A percentile compares a stretch with the other conserved stretches of the same genome.
These are phyloP conservation scores for Ophraella communa DNA, from an alignment of 2,888 invertebrate genomes.

Conservation along the genomic window DNA sequence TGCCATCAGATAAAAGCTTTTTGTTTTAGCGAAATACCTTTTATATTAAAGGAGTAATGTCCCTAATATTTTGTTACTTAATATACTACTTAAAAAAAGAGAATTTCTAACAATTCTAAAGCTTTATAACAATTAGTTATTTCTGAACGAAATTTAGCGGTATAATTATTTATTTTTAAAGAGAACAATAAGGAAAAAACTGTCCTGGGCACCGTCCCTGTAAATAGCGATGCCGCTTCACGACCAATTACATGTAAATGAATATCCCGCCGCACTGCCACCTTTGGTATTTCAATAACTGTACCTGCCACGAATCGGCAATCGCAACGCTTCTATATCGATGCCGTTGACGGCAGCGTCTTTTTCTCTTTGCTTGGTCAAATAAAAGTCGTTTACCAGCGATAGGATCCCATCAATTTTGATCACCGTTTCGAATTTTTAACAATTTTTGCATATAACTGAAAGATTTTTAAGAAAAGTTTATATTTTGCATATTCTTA, in stretches of 20 bases:
- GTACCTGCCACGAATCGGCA: constrained; percentile 51
- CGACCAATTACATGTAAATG: constrained; percentile 56
- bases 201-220: background rate
- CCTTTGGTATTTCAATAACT: constrained; percentile 54
- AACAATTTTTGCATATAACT: background rate
- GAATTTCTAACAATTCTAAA: no score
- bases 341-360: background rate
- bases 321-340: constrained; percentile 23
- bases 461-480: no score
- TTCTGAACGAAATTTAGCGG: no score
- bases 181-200: background rate
- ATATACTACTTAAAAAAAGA: no score
- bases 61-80: no score
- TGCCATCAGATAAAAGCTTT: no score
- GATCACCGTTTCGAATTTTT: background rate
- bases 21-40: no score
- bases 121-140: no score
- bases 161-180: background rate
- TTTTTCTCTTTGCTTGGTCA: constrained; percentile 3
- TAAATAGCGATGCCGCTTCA: constrained; percentile 35
- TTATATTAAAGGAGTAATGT: no score
- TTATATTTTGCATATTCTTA: background rate
- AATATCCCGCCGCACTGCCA: constrained; percentile 49
- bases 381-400: background rate
- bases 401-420: background rate